A percentile compares a stretch with the other conserved stretches of the same genome.
These are phyloP conservation scores for Anabas testudineus DNA, from an alignment of 2,797 vertebrate species.

Conservation along the genomic window DNA sequence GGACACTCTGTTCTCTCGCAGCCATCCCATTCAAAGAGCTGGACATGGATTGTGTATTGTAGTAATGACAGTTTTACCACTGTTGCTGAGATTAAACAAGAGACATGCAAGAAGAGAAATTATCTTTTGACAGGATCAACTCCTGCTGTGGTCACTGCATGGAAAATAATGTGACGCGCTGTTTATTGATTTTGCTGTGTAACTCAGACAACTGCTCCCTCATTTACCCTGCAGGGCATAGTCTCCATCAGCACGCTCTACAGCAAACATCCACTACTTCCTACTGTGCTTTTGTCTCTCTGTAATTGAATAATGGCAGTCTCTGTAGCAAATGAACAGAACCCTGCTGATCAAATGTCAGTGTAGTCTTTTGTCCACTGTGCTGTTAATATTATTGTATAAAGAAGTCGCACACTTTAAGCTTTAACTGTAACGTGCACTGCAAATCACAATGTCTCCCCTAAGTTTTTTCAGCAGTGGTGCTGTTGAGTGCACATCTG, in stretches of 20 bases:
- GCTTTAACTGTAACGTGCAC: neutral
- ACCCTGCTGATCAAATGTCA: slow-evolving; percentile 9
- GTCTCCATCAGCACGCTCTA: slow-evolving; percentile 46
- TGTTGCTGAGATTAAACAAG: neutral
- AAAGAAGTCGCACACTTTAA: neutral
- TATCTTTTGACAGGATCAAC: neutral
- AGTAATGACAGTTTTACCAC: neutral
- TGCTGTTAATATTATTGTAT: neutral
- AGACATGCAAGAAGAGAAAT: neutral
- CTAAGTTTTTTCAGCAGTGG: too few species aligned
- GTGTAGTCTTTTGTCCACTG: neutral
- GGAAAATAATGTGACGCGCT: slow-evolving; percentile 72
- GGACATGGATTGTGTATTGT: neutral
- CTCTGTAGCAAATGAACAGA: slow-evolving; percentile 25
- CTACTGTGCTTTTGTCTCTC: slow-evolving; percentile 19
- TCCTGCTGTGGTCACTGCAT: slow-evolving; percentile 43
- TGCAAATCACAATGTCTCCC: neutral
- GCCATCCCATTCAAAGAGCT: neutral
- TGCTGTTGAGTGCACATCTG: too few species aligned
- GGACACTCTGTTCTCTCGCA: too few species aligned
- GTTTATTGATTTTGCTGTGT: slow-evolving; percentile 74
- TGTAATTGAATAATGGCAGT: slow-evolving; percentile 37
- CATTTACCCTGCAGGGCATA: slow-evolving; percentile 50
- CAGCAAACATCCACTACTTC: slow-evolving; percentile 37
- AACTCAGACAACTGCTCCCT: slow-evolving; percentile 57